Evolutionary conservation across 2,797 vertebrate genomes (phyloP).

Genomic region (Leptoclinus maculatus): DNA sequence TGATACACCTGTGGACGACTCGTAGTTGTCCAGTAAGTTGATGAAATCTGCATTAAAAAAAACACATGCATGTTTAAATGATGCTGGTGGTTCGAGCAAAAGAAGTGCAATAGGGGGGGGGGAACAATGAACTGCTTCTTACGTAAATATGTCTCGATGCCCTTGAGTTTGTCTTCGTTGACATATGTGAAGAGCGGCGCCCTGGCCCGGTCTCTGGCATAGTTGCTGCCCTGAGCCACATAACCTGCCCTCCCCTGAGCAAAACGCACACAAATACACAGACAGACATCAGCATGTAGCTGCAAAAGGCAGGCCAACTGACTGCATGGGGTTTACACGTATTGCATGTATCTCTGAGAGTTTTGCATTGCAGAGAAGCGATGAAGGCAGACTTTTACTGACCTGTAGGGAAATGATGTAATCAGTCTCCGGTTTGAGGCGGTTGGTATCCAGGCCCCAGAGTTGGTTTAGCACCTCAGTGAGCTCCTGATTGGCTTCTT

Average conservation of each 20-base stretch:
- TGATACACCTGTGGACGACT: conserved; percentile 85
- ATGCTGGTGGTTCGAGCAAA: not conserved
- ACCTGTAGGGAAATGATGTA: conserved; percentile 89
- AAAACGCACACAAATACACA: conserved; percentile 19
- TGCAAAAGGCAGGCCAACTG: not conserved
- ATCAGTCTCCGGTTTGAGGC: conserved; percentile 85
- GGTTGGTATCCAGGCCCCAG: conserved; percentile 88
- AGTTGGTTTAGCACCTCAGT: conserved; percentile 85
- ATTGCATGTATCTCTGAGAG: not conserved
- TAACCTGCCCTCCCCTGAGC: conserved; percentile 84
- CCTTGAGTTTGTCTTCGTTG: conserved; percentile 83
- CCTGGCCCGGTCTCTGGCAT: conserved; percentile 80
- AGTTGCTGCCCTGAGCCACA: conserved; percentile 79
- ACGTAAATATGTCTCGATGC: conserved; percentile 84
- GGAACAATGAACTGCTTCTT: conserved; percentile 35
- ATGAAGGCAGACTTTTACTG: not conserved
- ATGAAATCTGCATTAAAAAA: conserved; percentile 82
- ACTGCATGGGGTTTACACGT: conserved; percentile 4
- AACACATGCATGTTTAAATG: not conserved
- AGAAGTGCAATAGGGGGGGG: not conserved
- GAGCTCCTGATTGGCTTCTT: conserved; percentile 81
- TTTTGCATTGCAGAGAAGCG: conserved; percentile 17
- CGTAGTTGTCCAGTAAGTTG: conserved; percentile 90
- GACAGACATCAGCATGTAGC: not conserved
- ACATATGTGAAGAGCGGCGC: conserved; percentile 82